Percentiles rank a stretch among this genome's conserved stretches.
Conservation (phyloP, 1,140 invertebrate genomes). For the Linepithema humile region DNA sequence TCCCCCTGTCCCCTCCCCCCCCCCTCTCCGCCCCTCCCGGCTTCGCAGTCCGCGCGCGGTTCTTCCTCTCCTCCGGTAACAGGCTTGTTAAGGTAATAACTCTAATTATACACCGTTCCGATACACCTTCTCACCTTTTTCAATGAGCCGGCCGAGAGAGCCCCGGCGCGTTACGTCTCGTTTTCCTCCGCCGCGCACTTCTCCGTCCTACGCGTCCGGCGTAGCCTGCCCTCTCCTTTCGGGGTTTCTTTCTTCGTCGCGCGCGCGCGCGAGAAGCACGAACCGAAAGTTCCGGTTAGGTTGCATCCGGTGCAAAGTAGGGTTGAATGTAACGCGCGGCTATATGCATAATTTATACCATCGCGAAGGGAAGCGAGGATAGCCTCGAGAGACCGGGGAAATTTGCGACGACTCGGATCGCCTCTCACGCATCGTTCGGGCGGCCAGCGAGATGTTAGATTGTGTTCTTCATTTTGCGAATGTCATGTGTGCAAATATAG, state of each 20-base stretch:
- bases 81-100: conserved; percentile 78
- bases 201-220: conserved; percentile 19
- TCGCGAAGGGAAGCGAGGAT: conserved; percentile 28
- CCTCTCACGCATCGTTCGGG: neutral
- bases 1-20: neutral
- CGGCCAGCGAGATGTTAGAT: too few relatives aligned
- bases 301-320: conserved; percentile 60
- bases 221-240: neutral
- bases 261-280: conserved; percentile 37
- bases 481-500: neutral
- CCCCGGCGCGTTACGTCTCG: conserved; percentile 18
- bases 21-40: neutral
- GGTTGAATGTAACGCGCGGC: conserved; percentile 44
- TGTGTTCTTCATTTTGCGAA: neutral
- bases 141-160: conserved; percentile 52
- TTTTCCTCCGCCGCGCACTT: conserved; percentile 24
- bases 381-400: conserved; percentile 4
- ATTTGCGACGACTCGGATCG: conserved; percentile 26
- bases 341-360: conserved; percentile 58
- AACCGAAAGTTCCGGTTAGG: conserved; percentile 65
- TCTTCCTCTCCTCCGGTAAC: conserved; percentile 70
- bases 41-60: neutral
- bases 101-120: conserved; percentile 76
- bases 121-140: conserved; percentile 78
- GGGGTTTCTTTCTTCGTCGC: conserved; percentile 22